A percentile compares a stretch with the other conserved stretches of the same genome.
These are phyloP conservation scores for Aulostomus chinensis DNA, from an alignment of 2,797 vertebrate genomes.

Conservation along the genomic window DNA sequence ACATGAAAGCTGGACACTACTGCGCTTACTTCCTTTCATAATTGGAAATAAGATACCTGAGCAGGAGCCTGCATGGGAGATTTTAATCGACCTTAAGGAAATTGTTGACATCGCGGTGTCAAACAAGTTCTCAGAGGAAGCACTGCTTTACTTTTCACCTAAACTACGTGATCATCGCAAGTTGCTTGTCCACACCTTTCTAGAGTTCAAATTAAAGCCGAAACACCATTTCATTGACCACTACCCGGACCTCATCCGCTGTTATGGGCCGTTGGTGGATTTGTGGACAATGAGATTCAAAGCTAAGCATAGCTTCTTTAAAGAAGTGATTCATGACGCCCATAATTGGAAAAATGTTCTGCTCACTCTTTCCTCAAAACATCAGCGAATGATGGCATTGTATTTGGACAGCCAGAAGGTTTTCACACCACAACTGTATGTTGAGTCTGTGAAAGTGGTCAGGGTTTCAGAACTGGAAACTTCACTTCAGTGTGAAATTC, in stretches of 20 bases:
- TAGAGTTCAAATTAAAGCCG: no score
- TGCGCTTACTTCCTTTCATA: conserved; percentile 23
- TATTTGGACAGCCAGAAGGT: conserved; percentile 8
- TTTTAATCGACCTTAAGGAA: conserved; percentile 23
- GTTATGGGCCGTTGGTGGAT: neutral
- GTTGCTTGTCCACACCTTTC: no score
- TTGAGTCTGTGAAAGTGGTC: no score
- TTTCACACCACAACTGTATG: conserved; percentile 23
- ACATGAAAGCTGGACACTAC: conserved; percentile 34
- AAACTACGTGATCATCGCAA: no score
- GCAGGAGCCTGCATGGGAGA: conserved; percentile 26
- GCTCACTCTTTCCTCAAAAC: neutral
- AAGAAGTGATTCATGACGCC: conserved; percentile 11
- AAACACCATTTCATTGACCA: neutral
- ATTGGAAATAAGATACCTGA: conserved; percentile 29
- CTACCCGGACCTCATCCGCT: neutral
- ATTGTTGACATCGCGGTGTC: neutral
- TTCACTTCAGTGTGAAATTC: no score
- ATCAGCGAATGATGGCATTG: conserved; percentile 4
- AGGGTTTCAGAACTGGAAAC: no score
- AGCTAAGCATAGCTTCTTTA: conserved; percentile 5
- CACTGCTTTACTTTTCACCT: neutral
- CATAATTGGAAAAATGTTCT: conserved; percentile 6
- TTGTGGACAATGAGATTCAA: neutral
- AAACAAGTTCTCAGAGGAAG: neutral